phyloP scores from a whole-genome alignment of 2,113 vertebrate species.

The Atractosteus spatula region DNA sequence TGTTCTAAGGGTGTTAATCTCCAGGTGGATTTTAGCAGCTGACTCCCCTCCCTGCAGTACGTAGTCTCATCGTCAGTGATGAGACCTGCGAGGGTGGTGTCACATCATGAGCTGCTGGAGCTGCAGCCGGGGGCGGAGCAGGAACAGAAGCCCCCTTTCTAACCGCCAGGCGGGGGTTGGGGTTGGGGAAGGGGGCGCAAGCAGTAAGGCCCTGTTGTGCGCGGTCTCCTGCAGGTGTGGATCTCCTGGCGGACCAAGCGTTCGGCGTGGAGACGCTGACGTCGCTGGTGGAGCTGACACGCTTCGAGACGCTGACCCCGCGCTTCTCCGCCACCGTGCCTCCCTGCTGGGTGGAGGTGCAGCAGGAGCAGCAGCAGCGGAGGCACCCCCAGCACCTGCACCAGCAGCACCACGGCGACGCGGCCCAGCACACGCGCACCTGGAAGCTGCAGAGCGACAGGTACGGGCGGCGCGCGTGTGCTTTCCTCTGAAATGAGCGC shows the following conservation, averaged over 20 bases:
- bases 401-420: slow-evolving; percentile 96
- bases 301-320: slow-evolving; percentile 94
- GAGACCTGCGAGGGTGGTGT: too few species aligned
- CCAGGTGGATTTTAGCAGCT: too few species aligned
- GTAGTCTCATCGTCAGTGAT: too few species aligned
- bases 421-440: slow-evolving; percentile 94
- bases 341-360: slow-evolving; percentile 96
- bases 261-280: slow-evolving; percentile 85
- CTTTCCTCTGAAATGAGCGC: neutral
- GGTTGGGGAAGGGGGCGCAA: too few species aligned
- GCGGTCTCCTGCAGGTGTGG: slow-evolving; percentile 73
- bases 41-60: too few species aligned
- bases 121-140: too few species aligned
- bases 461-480: slow-evolving; percentile 41
- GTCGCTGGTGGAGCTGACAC: slow-evolving; percentile 91
- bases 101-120: too few species aligned
- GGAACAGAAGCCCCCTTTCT: too few species aligned
- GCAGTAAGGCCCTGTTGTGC: too few species aligned
- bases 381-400: slow-evolving; percentile 94
- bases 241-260: slow-evolving; percentile 91
- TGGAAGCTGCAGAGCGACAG: slow-evolving; percentile 96
- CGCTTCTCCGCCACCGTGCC: slow-evolving; percentile 97
- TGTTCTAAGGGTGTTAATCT: too few species aligned
- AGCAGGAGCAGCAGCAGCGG: slow-evolving; percentile 96
- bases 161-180: too few species aligned